These are phyloP conservation scores for Hiodon tergisus DNA, from an alignment of 2,113 vertebrate species.

Conservation along the genomic window DNA sequence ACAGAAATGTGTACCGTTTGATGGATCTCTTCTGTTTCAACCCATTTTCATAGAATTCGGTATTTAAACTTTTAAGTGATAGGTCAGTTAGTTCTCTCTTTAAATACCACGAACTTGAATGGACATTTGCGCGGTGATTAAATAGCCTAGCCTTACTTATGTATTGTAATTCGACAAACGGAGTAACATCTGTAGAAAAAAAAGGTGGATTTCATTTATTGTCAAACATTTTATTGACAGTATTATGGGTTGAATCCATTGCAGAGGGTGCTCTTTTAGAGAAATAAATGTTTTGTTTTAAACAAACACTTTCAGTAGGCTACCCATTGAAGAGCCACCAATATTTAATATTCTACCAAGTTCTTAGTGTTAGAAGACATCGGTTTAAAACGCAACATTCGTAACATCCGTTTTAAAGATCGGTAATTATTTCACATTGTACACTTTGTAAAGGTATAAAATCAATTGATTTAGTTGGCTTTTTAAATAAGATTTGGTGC, in stretches of 20 bases:
- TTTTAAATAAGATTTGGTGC: constrained; percentile 70
- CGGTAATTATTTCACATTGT: constrained; percentile 16
- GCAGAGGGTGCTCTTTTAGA: constrained; percentile 15
- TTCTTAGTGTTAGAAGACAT: constrained; percentile 17
- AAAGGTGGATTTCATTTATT: constrained; percentile 22
- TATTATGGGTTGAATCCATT: constrained; percentile 29
- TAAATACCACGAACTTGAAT: not conserved
- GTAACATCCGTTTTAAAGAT: constrained; percentile 12
- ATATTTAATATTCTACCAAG: constrained; percentile 13
- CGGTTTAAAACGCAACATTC: not conserved
- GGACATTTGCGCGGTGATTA: not conserved
- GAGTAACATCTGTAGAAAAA: constrained; percentile 44
- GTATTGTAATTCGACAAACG: constrained; percentile 53
- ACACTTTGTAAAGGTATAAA: constrained; percentile 27
- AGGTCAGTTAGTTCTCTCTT: not conserved
- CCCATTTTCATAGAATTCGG: not conserved
- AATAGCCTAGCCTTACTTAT: constrained; percentile 35
- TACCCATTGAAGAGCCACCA: constrained; percentile 2
- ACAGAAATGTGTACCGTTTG: too few relatives aligned
- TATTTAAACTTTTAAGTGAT: not conserved
- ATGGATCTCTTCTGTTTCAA: not conserved
- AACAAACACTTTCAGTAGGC: constrained; percentile 25
- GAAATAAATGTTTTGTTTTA: constrained; percentile 12
- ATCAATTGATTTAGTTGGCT: constrained; percentile 21
- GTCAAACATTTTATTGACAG: constrained; percentile 38